Conservation (phyloP, 92 coral and sea anemone species). For the Porites cylindrica region DNA sequence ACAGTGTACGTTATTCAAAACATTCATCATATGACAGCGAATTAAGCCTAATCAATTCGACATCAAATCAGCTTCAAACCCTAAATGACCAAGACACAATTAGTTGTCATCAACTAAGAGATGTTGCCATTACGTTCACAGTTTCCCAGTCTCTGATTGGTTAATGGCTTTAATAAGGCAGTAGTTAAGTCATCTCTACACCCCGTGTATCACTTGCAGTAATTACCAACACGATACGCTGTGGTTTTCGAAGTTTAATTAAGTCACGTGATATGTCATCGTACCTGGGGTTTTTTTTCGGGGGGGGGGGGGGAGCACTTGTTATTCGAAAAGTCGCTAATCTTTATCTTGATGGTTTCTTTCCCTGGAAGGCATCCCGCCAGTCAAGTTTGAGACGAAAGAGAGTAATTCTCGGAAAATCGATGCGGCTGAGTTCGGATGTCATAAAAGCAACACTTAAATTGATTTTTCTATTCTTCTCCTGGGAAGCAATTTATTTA, state of each 20-base stretch:
- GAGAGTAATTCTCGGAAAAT: slow-evolving; percentile 26
- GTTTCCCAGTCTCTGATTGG: slow-evolving; percentile 77
- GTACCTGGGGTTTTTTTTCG: slow-evolving; percentile 65
- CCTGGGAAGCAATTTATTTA: slow-evolving; percentile 86
- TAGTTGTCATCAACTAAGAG: slow-evolving; percentile 91
- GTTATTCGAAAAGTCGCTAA: slow-evolving; percentile 61
- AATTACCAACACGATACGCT: slow-evolving; percentile 80
- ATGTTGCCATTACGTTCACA: slow-evolving; percentile 82
- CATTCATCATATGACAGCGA: slow-evolving; percentile 94
- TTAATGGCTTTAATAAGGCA: slow-evolving; percentile 65
- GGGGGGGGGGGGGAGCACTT: slow-evolving; percentile 43
- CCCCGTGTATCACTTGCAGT: slow-evolving; percentile 82
- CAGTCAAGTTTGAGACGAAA: slow-evolving; percentile 15
- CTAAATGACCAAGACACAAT: slow-evolving; percentile 92
- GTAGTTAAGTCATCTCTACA: slow-evolving; percentile 76
- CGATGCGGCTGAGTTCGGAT: slow-evolving; percentile 38
- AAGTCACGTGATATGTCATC: slow-evolving; percentile 80
- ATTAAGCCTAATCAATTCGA: slow-evolving; percentile 93
- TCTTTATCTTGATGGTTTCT: slow-evolving; percentile 46
- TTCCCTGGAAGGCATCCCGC: slow-evolving; percentile 44
- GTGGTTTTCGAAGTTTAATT: slow-evolving; percentile 79
- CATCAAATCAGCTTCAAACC: slow-evolving; percentile 98
- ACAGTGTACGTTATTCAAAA: slow-evolving; percentile 90
- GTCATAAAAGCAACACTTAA: slow-evolving; percentile 49
- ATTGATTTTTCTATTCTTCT: slow-evolving; percentile 69